Conservation (phyloP, 2,113 vertebrate species). For the Rhynchopsitta pachyrhyncha region DNA sequence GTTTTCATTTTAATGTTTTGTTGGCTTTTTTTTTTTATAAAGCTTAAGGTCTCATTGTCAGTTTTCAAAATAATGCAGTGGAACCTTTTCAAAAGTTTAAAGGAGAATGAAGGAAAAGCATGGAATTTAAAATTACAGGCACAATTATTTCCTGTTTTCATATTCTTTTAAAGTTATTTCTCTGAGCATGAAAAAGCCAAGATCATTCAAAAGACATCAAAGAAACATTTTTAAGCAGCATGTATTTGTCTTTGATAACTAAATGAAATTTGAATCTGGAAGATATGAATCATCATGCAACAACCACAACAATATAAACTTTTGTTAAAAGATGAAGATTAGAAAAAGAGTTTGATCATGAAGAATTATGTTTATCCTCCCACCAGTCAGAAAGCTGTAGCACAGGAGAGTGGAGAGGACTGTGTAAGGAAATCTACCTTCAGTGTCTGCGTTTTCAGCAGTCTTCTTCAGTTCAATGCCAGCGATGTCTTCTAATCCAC, state of each 20-base stretch:
- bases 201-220: background rate
- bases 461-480: background rate
- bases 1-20: background rate
- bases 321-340: background rate
- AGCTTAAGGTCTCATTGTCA: background rate
- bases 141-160: background rate
- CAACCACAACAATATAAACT: background rate
- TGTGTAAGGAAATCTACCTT: background rate
- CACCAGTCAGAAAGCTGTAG: background rate
- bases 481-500: background rate
- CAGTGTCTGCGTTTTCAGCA: fast-evolving
- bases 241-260: background rate
- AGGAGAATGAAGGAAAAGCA: background rate
- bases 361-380: background rate
- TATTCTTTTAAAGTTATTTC: background rate
- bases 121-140: background rate
- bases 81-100: background rate
- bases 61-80: background rate
- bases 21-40: background rate
- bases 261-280: background rate
- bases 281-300: background rate
- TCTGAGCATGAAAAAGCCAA: background rate
- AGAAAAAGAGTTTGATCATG: background rate
- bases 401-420: background rate
- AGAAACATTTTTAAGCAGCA: background rate